These are phyloP conservation scores for Pemphredon lugubris DNA, from an alignment of 2,888 invertebrate genomes.

Conservation along the genomic window DNA sequence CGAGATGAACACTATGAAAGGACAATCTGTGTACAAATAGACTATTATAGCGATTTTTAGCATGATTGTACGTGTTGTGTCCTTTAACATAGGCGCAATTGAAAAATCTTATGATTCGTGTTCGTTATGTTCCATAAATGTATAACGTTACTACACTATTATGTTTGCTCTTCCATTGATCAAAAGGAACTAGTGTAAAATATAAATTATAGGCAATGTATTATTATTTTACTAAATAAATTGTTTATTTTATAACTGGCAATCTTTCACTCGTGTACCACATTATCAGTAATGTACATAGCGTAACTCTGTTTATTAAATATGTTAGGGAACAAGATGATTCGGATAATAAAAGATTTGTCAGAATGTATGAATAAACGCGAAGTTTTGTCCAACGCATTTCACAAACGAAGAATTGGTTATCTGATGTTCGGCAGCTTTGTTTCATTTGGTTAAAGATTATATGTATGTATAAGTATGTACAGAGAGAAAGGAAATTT, in stretches of 20 bases:
- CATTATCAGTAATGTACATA: too few species aligned
- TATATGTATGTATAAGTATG: too few species aligned
- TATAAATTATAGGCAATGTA: slow-evolving; percentile 68
- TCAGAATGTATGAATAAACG: too few species aligned
- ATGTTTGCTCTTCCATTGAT: slow-evolving; percentile 68
- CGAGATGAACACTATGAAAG: slow-evolving; percentile 60
- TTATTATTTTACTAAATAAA: slow-evolving; percentile 76
- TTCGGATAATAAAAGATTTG: too few species aligned
- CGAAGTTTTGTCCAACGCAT: too few species aligned
- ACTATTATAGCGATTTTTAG: slow-evolving; percentile 59
- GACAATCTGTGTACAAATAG: slow-evolving; percentile 69
- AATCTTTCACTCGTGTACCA: too few species aligned
- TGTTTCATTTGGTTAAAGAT: too few species aligned
- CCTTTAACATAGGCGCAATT: slow-evolving; percentile 34
- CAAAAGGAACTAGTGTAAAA: slow-evolving; percentile 59
- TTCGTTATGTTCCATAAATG: slow-evolving; percentile 36
- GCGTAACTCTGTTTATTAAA: too few species aligned
- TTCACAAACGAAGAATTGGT: too few species aligned
- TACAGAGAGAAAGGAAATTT: too few species aligned
- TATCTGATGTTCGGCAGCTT: too few species aligned
- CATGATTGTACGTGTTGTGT: slow-evolving; percentile 61
- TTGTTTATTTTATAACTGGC: slow-evolving; percentile 72
- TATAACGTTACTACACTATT: slow-evolving; percentile 43
- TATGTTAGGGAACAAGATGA: too few species aligned
- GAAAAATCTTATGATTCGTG: slow-evolving; percentile 19